Conservation (phyloP, 64 coral and sea anemone species). For the Acropora yongei region DNA sequence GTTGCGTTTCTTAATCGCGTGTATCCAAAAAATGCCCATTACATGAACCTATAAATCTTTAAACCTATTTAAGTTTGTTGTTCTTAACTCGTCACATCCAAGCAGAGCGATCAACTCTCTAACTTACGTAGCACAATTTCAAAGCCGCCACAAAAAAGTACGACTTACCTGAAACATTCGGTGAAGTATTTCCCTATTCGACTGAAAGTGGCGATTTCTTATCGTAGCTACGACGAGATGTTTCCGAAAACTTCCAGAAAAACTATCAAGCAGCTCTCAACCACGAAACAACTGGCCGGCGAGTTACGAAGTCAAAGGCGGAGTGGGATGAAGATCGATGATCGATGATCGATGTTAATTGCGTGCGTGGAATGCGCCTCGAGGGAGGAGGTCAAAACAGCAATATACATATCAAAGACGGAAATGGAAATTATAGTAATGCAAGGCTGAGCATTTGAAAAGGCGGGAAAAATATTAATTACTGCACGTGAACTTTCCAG, state of each 20-base stretch:
- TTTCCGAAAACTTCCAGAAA: background rate
- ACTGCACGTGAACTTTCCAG: background rate
- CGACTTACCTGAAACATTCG: background rate
- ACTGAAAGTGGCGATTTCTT: background rate
- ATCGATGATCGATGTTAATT: background rate
- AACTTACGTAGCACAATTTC: no score
- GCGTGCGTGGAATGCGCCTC: conserved; percentile 23
- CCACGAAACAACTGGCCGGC: background rate
- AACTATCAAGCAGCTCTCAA: background rate
- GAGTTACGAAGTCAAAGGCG: background rate
- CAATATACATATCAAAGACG: conserved; percentile 23
- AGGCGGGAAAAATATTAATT: background rate
- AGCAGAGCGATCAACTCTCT: no score
- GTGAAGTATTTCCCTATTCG: background rate
- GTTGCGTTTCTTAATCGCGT: background rate
- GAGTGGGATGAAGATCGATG: no score
- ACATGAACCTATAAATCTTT: no score
- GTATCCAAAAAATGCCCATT: background rate
- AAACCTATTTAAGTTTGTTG: no score
- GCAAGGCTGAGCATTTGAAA: background rate
- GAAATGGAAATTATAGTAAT: background rate
- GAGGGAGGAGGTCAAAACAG: background rate
- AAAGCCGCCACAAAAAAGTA: background rate
- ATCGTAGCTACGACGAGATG: background rate
- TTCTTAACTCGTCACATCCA: no score